Percentiles rank a stretch among this genome's conserved stretches.
phyloP scores from a whole-genome alignment of 2,797 vertebrate genomes.

The Poeciliopsis turneri region DNA sequence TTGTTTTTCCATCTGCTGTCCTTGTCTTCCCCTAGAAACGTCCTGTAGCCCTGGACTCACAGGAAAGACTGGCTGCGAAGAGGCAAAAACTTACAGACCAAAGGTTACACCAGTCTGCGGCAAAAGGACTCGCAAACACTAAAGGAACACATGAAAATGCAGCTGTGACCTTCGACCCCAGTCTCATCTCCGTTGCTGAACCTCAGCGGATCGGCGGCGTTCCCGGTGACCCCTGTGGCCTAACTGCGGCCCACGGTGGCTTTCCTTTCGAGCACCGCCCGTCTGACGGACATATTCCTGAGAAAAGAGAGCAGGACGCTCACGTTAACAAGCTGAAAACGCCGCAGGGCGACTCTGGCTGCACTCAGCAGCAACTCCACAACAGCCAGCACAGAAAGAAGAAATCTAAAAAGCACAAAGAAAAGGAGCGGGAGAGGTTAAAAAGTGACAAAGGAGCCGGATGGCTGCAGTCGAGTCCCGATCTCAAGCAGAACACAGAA shows the following conservation, averaged over 20 bases:
- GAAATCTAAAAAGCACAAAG: slow-evolving; percentile 85
- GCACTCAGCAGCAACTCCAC: slow-evolving; percentile 57
- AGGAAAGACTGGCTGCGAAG: slow-evolving; percentile 73
- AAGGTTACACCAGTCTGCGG: slow-evolving; percentile 57
- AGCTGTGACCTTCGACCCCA: slow-evolving; percentile 48
- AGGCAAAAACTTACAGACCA: slow-evolving; percentile 75
- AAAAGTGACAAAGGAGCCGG: slow-evolving; percentile 61
- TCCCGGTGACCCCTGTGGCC: slow-evolving; percentile 39
- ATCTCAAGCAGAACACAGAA: slow-evolving; percentile 72
- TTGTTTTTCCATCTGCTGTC: background rate
- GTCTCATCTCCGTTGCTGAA: slow-evolving; percentile 71
- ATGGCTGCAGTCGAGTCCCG: slow-evolving; percentile 72
- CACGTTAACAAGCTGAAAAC: slow-evolving; percentile 43
- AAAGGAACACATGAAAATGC: slow-evolving; percentile 41
- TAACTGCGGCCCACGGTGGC: slow-evolving; percentile 47
- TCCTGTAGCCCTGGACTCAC: slow-evolving; percentile 70
- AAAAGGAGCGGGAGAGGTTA: slow-evolving; percentile 78
- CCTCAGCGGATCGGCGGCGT: slow-evolving; percentile 65
- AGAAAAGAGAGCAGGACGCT: slow-evolving; percentile 52
- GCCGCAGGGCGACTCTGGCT: slow-evolving; percentile 44
- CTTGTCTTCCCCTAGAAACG: slow-evolving; percentile 76
- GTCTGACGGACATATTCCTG: slow-evolving; percentile 46
- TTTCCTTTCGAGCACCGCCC: slow-evolving; percentile 52
- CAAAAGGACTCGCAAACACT: slow-evolving; percentile 61
- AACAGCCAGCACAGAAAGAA: slow-evolving; percentile 79